These are phyloP conservation scores for Huso huso DNA, from an alignment of 2,797 vertebrate genomes.

Conservation along the genomic window DNA sequence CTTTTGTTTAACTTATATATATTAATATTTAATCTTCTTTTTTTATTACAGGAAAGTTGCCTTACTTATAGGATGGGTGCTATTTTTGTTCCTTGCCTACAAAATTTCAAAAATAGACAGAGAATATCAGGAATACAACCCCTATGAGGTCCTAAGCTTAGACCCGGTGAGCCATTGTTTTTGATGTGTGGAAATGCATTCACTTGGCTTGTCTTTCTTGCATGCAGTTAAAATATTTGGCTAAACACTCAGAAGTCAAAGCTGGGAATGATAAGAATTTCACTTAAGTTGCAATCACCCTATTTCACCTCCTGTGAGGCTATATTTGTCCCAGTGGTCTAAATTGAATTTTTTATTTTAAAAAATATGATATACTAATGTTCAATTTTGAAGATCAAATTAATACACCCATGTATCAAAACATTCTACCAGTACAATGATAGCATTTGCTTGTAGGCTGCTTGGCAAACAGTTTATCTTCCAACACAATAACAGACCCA, in stretches of 20 bases:
- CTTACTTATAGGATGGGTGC: constrained; percentile 87
- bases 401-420: too few species aligned
- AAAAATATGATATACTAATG: too few species aligned
- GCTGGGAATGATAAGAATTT: constrained; percentile 10
- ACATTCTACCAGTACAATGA: too few species aligned
- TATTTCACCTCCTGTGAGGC: too few species aligned
- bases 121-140: constrained; percentile 98
- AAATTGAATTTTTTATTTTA: too few species aligned
- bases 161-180: constrained; percentile 75
- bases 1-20: neutral
- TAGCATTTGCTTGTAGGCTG: too few species aligned
- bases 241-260: neutral
- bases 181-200: neutral
- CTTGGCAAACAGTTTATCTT: too few species aligned
- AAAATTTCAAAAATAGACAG: constrained; percentile 96
- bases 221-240: neutral
- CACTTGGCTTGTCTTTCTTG: neutral
- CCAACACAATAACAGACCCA: too few species aligned
- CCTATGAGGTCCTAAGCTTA: constrained; percentile 89
- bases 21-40: neutral
- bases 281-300: too few species aligned
- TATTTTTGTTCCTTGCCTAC: constrained; percentile 91
- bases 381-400: too few species aligned
- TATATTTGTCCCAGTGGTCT: too few species aligned
- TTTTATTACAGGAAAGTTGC: constrained; percentile 73